phyloP scores from a whole-genome alignment of 2,113 vertebrate genomes.

The Aythya baeri region DNA sequence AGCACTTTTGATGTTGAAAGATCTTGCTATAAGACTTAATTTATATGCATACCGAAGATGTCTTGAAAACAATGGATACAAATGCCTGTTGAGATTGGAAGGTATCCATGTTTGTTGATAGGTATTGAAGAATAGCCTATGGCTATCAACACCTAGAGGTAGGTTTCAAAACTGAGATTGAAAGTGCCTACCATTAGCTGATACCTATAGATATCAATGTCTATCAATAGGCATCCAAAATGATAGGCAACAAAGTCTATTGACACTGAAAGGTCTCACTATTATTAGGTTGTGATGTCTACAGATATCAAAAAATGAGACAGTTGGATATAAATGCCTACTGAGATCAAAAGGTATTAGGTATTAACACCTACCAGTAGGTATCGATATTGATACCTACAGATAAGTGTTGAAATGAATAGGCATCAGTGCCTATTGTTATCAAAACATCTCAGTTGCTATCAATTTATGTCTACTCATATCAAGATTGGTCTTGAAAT shows the following conservation, averaged over 20 bases:
- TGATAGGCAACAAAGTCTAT: not conserved
- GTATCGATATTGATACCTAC: not conserved
- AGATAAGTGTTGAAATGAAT: not conserved
- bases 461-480: not conserved
- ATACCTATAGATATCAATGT: not conserved
- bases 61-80: not conserved
- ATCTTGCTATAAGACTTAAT: not conserved
- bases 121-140: not conserved
- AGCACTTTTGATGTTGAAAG: not conserved
- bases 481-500: not conserved
- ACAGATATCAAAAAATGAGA: not conserved
- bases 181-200: not conserved
- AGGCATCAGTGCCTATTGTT: accelerated
- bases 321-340: not conserved
- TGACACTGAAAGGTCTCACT: not conserved
- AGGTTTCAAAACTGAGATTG: not conserved
- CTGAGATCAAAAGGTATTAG: not conserved
- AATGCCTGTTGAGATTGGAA: not conserved
- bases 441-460: not conserved
- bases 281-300: not conserved
- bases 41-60: accelerated
- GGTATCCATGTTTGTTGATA: not conserved
- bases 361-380: not conserved
- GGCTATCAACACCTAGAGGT: not conserved
- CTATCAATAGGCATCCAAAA: not conserved